A percentile compares a stretch with the other conserved stretches of the same genome.
Evolutionary conservation across 1,140 invertebrate genomes (phyloP).

Genomic region (Bombus impatiens): DNA sequence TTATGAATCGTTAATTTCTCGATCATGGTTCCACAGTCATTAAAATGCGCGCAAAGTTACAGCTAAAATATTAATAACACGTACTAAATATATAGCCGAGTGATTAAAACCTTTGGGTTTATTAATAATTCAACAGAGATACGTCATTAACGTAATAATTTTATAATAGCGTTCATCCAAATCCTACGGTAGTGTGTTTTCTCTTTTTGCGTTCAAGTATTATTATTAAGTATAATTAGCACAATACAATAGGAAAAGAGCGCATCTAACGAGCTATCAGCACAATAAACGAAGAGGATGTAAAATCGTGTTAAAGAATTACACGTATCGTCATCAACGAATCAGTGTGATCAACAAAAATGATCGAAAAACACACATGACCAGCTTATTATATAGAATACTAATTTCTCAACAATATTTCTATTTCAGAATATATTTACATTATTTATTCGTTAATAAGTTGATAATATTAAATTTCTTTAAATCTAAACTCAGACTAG

Average conservation of each 20-base stretch:
- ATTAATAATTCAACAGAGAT: constrained; percentile 9
- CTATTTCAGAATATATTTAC: no score
- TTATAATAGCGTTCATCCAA: neutral
- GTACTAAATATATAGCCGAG: neutral
- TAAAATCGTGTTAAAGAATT: neutral
- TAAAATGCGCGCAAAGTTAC: neutral
- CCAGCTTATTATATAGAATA: no score
- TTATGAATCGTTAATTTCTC: neutral
- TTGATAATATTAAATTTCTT: no score
- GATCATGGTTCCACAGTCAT: neutral
- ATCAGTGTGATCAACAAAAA: no score
- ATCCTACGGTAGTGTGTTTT: neutral
- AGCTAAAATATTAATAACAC: neutral
- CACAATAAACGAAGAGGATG: neutral
- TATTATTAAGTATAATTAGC: neutral
- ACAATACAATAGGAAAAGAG: neutral
- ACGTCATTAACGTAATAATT: neutral
- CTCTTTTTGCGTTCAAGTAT: neutral
- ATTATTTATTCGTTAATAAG: no score
- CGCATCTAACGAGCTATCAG: neutral
- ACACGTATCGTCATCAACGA: no score
- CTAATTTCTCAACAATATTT: no score
- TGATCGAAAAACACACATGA: no score
- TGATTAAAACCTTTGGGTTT: neutral
- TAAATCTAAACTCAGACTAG: no score